These are phyloP conservation scores for Steinernema hermaphroditum DNA, from an alignment of 2,888 invertebrate genomes.

Conservation along the genomic window DNA sequence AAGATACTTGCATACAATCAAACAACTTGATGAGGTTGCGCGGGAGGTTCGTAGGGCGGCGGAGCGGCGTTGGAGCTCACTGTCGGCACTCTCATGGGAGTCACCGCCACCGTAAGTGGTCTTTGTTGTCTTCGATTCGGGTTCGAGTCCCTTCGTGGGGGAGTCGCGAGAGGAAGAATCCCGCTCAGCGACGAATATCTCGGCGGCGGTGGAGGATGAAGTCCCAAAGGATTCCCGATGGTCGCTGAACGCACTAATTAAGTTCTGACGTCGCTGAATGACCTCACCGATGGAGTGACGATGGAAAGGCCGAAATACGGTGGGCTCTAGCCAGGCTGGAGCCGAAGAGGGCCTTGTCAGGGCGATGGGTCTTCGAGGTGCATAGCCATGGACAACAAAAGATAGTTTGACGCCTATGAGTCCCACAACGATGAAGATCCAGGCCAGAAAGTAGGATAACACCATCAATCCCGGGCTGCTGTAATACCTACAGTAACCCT, in stretches of 20 bases:
- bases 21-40: not conserved
- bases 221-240: not conserved
- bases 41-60: not conserved
- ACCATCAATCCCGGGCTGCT: not conserved
- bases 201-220: conserved; percentile 12
- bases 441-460: conserved; percentile 5
- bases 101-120: conserved; percentile 9
- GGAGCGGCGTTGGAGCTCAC: not conserved
- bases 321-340: not conserved
- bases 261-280: not conserved
- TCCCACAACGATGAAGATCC: conserved; percentile 1
- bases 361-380: not conserved
- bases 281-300: not conserved
- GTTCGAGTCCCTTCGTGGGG: not conserved
- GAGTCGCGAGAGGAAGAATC: not conserved
- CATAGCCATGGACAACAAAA: not conserved
- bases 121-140: not conserved
- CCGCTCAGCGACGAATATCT: not conserved
- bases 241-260: not conserved
- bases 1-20: not conserved
- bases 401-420: not conserved
- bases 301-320: conserved; percentile 1
- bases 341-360: not conserved
- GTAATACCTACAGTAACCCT: not conserved
- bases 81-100: not conserved